Evolutionary conservation across 2,113 vertebrate genomes (phyloP).

Genomic region (Gallinago jamesoni): DNA sequence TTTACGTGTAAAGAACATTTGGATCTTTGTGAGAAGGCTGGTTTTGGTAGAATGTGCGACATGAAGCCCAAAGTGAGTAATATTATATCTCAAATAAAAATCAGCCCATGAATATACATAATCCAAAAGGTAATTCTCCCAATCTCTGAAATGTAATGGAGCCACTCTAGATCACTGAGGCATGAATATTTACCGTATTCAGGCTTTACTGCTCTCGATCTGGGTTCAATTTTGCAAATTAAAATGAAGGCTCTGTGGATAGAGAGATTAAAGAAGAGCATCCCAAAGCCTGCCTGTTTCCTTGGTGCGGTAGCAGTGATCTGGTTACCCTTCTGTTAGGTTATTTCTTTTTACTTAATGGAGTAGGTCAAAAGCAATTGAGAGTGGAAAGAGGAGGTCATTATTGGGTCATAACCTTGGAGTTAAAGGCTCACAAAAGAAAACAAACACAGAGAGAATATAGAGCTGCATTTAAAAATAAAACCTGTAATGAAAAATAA

Average conservation of each 20-base stretch:
- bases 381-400: conserved; percentile 50
- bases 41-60: conserved; percentile 71
- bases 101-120: conserved; percentile 83
- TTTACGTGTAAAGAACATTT: conserved; percentile 61
- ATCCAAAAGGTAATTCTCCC: conserved; percentile 84
- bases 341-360: conserved; percentile 65
- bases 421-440: conserved; percentile 62
- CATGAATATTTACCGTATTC: conserved; percentile 83
- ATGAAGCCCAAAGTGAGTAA: conserved; percentile 73
- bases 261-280: conserved; percentile 81
- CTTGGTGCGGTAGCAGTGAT: conserved; percentile 70
- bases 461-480: conserved; percentile 43
- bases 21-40: conserved; percentile 73
- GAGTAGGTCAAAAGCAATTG: conserved; percentile 67
- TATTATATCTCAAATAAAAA: conserved; percentile 82
- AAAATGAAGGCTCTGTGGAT: conserved; percentile 82
- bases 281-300: conserved; percentile 71
- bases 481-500: conserved; percentile 30
- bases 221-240: conserved; percentile 87
- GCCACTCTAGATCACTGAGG: conserved; percentile 80
- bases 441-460: conserved; percentile 24
- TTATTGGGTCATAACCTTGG: conserved; percentile 55
- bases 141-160: conserved; percentile 81
- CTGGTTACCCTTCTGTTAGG: conserved; percentile 66
- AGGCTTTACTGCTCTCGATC: conserved; percentile 83